Percentiles rank a stretch among this genome's conserved stretches.
phyloP scores from a whole-genome alignment of 2,888 invertebrate species.

The Idaea biselata region DNA sequence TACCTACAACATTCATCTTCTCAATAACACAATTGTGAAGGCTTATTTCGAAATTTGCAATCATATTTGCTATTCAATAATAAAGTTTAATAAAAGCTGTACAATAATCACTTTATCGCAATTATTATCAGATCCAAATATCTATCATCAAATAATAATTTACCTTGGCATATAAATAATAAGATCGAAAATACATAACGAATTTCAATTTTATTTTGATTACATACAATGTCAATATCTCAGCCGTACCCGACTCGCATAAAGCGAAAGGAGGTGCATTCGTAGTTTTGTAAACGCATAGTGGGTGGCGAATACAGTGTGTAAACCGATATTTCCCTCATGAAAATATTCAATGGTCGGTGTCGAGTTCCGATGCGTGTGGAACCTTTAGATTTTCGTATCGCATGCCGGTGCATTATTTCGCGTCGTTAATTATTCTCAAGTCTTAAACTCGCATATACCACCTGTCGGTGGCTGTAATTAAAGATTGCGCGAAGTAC shows the following conservation, averaged over 20 bases:
- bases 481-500: constrained; percentile 61
- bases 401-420: constrained; percentile 78
- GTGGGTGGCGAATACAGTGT: constrained; percentile 69
- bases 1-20: not conserved
- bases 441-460: constrained; percentile 60
- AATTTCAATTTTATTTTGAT: not conserved
- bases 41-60: not conserved
- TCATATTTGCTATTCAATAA: not conserved
- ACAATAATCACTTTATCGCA: not conserved
- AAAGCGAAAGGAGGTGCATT: constrained; percentile 36
- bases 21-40: not conserved
- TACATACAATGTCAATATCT: constrained; percentile 10
- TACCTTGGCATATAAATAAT: constrained; percentile 3
- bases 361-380: constrained; percentile 72
- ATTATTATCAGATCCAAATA: not conserved
- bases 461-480: constrained; percentile 74
- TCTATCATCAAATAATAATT: not conserved
- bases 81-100: not conserved
- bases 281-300: constrained; percentile 48
- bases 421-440: constrained; percentile 78
- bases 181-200: not conserved
- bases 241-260: constrained; percentile 44
- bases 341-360: constrained; percentile 75
- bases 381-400: constrained; percentile 76
- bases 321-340: constrained; percentile 77